Evolutionary conservation across 2,888 invertebrate species (phyloP).

Genomic region (Ypsolopha sequella): DNA sequence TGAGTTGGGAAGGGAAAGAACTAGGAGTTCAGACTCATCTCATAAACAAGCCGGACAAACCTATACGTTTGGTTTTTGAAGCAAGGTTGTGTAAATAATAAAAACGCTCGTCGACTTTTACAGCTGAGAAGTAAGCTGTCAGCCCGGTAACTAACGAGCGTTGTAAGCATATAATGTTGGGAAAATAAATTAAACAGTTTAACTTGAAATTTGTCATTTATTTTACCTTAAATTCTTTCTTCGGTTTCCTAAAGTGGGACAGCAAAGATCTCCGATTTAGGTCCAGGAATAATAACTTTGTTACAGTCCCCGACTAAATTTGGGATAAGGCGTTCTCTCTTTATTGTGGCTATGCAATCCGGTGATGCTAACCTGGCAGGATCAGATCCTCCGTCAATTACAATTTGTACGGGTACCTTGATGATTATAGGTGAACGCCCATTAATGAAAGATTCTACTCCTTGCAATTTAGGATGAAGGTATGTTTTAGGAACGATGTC

Average conservation of each 20-base stretch:
- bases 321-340: not conserved
- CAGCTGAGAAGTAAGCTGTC: too few relatives aligned
- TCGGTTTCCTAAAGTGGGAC: not conserved
- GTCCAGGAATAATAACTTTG: not conserved
- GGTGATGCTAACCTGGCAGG: not conserved
- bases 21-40: slow-evolving; percentile 78
- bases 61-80: slow-evolving; percentile 53
- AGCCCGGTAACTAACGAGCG: too few relatives aligned
- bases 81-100: slow-evolving; percentile 11
- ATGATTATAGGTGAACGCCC: not conserved
- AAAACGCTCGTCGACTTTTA: too few relatives aligned
- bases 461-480: too few relatives aligned
- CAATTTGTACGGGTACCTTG: not conserved
- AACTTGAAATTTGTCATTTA: not conserved
- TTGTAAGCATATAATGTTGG: too few relatives aligned
- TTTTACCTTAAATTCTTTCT: not conserved
- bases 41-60: slow-evolving; percentile 85
- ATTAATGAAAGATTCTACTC: too few relatives aligned
- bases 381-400: not conserved
- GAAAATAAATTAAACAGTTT: not conserved
- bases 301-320: not conserved
- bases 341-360: not conserved
- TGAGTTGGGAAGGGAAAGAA: slow-evolving; percentile 73
- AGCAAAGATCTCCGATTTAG: not conserved
- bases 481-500: too few relatives aligned